Conservation (phyloP, 2,888 invertebrate genomes). For the Coelinius sp. region DNA sequence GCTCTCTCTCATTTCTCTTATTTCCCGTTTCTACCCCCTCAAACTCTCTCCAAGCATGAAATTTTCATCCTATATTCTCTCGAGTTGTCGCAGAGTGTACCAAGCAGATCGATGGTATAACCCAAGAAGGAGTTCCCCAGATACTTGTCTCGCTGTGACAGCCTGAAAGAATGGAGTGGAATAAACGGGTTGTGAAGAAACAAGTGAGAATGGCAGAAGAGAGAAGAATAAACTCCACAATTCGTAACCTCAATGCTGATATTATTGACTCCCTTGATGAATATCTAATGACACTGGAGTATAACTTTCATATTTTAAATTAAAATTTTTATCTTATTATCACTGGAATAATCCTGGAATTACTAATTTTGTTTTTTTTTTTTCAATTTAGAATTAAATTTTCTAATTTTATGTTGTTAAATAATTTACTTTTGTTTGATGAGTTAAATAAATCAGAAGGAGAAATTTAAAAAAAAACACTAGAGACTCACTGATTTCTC, state of each 20-base stretch:
- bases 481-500: not conserved
- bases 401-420: no score
- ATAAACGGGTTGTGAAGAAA: not conserved
- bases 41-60: not conserved
- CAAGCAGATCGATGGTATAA: constrained; percentile 19
- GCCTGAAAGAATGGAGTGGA: not conserved
- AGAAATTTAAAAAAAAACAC: no score
- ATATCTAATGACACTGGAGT: not conserved
- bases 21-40: not conserved
- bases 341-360: no score
- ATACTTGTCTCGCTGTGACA: constrained; percentile 12
- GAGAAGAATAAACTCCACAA: not conserved
- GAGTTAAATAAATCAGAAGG: no score
- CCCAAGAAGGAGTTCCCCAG: constrained; percentile 10
- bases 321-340: no score
- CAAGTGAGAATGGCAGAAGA: not conserved
- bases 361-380: no score
- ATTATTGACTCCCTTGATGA: not conserved
- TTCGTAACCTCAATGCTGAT: not conserved
- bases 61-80: constrained; percentile 20
- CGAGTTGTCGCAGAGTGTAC: constrained; percentile 15
- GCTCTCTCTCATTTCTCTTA: not conserved
- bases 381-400: no score
- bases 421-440: no score
- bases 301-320: not conserved